Base-by-base conservation (phyloP, 64 coral and sea anemone genomes). In the Stichodactyla mertensii region DNA sequence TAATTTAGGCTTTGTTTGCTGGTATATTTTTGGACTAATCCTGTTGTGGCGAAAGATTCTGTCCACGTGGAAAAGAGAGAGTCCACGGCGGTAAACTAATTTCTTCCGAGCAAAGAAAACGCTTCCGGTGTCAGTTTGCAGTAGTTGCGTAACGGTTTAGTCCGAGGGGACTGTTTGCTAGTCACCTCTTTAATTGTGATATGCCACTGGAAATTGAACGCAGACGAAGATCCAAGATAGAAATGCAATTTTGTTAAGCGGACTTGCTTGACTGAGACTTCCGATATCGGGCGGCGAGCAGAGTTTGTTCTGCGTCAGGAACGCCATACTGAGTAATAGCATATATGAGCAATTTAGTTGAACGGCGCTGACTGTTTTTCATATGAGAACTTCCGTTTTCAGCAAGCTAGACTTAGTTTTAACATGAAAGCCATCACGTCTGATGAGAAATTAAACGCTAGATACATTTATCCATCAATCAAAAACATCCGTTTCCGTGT, bases 401-500 rank as follows among this genome's bases (percentile, higher is more conserved):
- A 45, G 36, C 36, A 45, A 45, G 28, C 28, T 31, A 31, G 36
- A 45, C 36, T 45, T 61, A 16, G 59, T 16, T 16, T 61, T 16
- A 61, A 18, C 16, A 0, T 16, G 14, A 15, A 62, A 62, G 0
- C 60, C 18, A 14, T 62, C 60, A 62, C 18, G 60, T 62, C 13
- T 62, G 62, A 66, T 66, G 62, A 9, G 60, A 62, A 62, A 18
- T 19, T 16, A 0, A 66, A n/a, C 0, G 62, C 12, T n/a, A n/a
- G 19, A 66, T 45, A 45, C 36, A n/a, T 66, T 66, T 66, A 66
- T 20, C 62, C 7, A n/a, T 12, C 22, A 22, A 66, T 66, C 22
- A 66, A 66, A 66, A n/a, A n/a, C 19, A n/a, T 66, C 62, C 62
- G 62, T n/a, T 66, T 66, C 62, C 62, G 62, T 61, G 59, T 61